A percentile compares a stretch with the other conserved stretches of the same genome.
Evolutionary conservation across 2,888 invertebrate genomes (phyloP).

Genomic region (Ormyrus nitidulus): DNA sequence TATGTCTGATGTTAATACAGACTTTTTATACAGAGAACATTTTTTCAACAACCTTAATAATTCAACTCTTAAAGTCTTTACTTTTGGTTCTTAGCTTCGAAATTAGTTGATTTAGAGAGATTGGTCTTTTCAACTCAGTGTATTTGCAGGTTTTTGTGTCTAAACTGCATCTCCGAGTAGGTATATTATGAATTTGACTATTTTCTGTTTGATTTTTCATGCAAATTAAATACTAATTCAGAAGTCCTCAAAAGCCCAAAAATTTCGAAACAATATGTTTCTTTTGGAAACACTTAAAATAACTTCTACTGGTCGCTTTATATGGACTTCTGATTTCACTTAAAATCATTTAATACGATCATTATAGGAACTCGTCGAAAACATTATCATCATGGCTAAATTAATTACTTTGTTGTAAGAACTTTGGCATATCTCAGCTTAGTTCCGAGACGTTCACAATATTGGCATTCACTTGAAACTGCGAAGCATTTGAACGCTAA

Average conservation of each 20-base stretch:
- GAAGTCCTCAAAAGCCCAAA: constrained; percentile 35
- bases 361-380: constrained; percentile 42
- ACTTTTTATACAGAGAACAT: not conserved
- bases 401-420: constrained; percentile 29
- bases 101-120: constrained; percentile 20
- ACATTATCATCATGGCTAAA: constrained; percentile 34
- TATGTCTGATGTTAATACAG: not conserved
- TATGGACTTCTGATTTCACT: constrained; percentile 24
- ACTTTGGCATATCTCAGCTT: constrained; percentile 37
- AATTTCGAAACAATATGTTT: not conserved
- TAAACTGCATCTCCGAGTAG: constrained; percentile 67
- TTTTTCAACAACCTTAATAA: constrained; percentile 2
- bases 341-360: constrained; percentile 20
- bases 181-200: constrained; percentile 44
- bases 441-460: constrained; percentile 34
- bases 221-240: constrained; percentile 26
- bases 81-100: constrained; percentile 29
- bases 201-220: constrained; percentile 40
- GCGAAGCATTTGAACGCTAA: constrained; percentile 50
- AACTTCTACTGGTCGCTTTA: constrained; percentile 10
- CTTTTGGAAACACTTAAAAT: not conserved
- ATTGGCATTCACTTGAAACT: constrained; percentile 41
- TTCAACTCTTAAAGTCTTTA: constrained; percentile 4
- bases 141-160: constrained; percentile 68
- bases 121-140: constrained; percentile 25